These are phyloP conservation scores for Naso thynnoides DNA, from an alignment of 2,797 vertebrate genomes.

Conservation along the genomic window DNA sequence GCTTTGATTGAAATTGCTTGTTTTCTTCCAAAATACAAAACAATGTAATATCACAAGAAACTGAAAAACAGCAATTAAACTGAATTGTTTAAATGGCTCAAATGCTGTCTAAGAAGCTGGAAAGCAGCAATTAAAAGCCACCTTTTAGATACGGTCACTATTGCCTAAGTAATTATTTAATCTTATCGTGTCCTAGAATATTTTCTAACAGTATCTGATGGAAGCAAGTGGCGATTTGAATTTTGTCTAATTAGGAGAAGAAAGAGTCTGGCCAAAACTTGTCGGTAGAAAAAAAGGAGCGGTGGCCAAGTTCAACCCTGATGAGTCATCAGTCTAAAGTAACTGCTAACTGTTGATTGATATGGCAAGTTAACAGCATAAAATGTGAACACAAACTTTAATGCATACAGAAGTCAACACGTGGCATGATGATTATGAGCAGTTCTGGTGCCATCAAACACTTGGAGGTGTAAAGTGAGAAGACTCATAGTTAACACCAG, in stretches of 20 bases:
- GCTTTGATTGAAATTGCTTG: not conserved
- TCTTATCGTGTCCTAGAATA: not conserved
- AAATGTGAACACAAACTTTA: not conserved
- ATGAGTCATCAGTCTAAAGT: conserved; percentile 13
- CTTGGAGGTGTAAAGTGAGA: not conserved
- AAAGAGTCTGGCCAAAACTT: not conserved
- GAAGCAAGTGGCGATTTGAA: not conserved
- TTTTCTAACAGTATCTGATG: not conserved
- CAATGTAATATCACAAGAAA: not conserved
- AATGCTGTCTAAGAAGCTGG: no score
- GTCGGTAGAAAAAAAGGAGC: not conserved
- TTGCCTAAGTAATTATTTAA: not conserved
- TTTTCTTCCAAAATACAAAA: not conserved
- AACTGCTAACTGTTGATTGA: not conserved
- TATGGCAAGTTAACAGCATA: not conserved
- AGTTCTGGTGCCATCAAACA: not conserved
- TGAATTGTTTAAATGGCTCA: no score
- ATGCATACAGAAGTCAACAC: no score
- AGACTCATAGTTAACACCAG: not conserved
- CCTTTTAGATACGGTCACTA: not conserved
- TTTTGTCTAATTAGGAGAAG: not conserved
- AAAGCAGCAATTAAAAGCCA: not conserved
- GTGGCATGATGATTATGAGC: no score
- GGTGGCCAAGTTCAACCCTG: not conserved
- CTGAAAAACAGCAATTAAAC: not conserved